Evolutionary conservation across 2,797 vertebrate species (phyloP), one percentile per base, ranked within the genome.

Genomic region (Brachyrhaphis roseni): DNA sequence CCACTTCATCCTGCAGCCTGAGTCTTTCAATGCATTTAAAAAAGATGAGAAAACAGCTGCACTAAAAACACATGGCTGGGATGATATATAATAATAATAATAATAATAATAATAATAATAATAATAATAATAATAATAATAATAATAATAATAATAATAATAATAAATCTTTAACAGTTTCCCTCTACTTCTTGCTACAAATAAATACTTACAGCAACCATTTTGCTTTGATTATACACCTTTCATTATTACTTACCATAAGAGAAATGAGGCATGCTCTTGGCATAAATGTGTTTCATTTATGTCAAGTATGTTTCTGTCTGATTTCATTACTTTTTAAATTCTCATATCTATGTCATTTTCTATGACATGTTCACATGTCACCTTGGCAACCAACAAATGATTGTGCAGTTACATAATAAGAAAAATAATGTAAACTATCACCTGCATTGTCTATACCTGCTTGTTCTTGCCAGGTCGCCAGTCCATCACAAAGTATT

Each of bases 321-420:
- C 64, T 55, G 34, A 55, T 49, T 77, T 71, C n/a, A 71, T 70
- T 47, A 28, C 20, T 70, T 47, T 70, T 77, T 41, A 51, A 10
- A 49, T 49, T 53, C 34, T 41, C 76, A 43, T 36, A 70, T n/a
- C 49, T 46, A 20, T 34, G 16, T 68, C 7, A 26, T 53, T 77
- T 47, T 28, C 12, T 47, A 28, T 20, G 15, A 20, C 0, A 53
- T 74, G 31, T 39, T 13, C 11, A 53, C 47, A 26, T 18, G 31
- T 26, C 72, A 39, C 47, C 16, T 51, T 36, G 20, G 31, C 31
- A 73, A 51, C 46, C 28, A 20, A 73, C 31, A 51, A 49, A 73
- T 51, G 5, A 16, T 18, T 18, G 3, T n/a, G 46, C 31, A 36
- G 31, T 4, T 31, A 72, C 3, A 31, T 47, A 47, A 72, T 47